Percentiles rank a stretch among this genome's conserved stretches.
phyloP scores from a whole-genome alignment of 2,888 invertebrate species.

The Nebria brevicollis region DNA sequence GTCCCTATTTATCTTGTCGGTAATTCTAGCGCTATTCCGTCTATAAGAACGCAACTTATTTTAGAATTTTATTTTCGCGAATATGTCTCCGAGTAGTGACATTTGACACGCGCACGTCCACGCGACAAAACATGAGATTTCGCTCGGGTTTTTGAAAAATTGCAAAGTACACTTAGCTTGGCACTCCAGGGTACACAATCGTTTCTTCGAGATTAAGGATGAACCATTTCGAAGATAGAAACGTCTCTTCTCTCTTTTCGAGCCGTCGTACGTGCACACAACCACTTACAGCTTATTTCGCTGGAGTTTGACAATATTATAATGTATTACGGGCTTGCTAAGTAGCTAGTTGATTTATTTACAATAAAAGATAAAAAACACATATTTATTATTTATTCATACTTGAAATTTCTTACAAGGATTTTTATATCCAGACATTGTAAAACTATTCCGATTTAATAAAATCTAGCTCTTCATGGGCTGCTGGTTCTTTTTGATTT shows the following conservation, averaged over 20 bases:
- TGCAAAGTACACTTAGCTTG: slow-evolving; percentile 38
- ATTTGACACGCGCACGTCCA: slow-evolving; percentile 5
- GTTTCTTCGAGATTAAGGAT: slow-evolving; percentile 39
- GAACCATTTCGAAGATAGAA: slow-evolving; percentile 29
- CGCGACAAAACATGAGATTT: neutral
- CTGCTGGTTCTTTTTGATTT: no score
- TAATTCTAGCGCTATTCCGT: neutral
- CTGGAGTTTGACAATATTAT: neutral
- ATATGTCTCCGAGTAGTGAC: neutral
- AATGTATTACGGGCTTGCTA: neutral
- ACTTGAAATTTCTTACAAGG: no score
- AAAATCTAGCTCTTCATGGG: no score
- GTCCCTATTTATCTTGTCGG: neutral
- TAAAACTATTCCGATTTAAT: no score
- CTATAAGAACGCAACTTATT: neutral
- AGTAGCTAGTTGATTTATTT: no score
- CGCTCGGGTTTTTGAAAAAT: slow-evolving; percentile 36
- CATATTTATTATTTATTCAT: no score
- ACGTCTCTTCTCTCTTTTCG: slow-evolving; percentile 30
- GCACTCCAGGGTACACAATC: slow-evolving; percentile 33
- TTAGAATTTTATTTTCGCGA: neutral
- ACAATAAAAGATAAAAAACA: no score
- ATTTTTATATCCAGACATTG: no score
- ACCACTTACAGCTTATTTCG: neutral
- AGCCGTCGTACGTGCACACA: slow-evolving; percentile 9